Evolutionary conservation across 92 coral and sea anemone genomes (phyloP), one percentile per base, ranked within the genome.

Genomic region (Isaurus tuberculatus): DNA sequence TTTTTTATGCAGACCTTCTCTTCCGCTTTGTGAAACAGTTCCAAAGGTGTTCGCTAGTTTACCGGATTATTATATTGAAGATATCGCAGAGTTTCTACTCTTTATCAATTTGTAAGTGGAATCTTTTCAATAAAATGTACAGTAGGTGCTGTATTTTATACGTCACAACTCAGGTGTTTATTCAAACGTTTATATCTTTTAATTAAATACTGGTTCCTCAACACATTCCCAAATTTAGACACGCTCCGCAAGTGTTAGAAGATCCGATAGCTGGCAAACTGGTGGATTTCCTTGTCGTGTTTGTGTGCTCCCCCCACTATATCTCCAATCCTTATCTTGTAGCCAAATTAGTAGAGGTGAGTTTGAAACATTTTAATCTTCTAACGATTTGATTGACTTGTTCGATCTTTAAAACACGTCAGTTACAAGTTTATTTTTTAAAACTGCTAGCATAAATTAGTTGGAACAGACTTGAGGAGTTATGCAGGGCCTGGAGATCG

Each of bases 301-400:
- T 96, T 55, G 92, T 92, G 26, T 96, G 99, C 51, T 94, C 98
- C 6, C 96, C 99, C 28, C 89, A 90, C 33, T 96, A 92, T 68
- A 87, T 96, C 48, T 96, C 99, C 32, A 96, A 96, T 80, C 99
- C 99, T 61, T 94, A 96, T 61, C 99, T 96, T 34, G 95, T 94
- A 83, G 98, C 98, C 34, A 96, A 96, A 74, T 87, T 96, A 7
- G 98, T 96, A 2, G 99, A 96, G 98, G 99, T 96, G 69, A 63
- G 96, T 85, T 7, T 40, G 10, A 40, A 40, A 13, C 11, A n/a
- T 40, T 40, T 40, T 7, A 40, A 40, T 7, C 46, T 19, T 5
- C 17, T 49, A 4, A 2, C 3, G 13, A 2, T 19, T 19, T 19
- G 16, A 49, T n/a, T 19, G 58, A 19, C 9, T 42, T 42, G 46